These are phyloP conservation scores for Agrochola lychnidis DNA, from an alignment of 2,888 invertebrate species.

Conservation along the genomic window DNA sequence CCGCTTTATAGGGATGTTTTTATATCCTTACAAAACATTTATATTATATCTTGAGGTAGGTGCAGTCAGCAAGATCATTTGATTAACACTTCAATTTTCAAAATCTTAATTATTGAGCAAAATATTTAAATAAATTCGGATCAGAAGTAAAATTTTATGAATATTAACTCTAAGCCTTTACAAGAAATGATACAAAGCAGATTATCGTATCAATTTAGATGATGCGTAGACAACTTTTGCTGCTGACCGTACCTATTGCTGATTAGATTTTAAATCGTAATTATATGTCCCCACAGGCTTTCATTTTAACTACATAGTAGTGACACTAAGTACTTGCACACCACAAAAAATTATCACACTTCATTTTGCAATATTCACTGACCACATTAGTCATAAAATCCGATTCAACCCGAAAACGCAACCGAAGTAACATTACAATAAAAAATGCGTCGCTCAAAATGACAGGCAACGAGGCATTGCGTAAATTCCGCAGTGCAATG, in stretches of 20 bases:
- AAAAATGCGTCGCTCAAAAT: slow-evolving; percentile 30
- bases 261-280: neutral
- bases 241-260: neutral
- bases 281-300: neutral
- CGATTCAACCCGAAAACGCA: slow-evolving; percentile 2
- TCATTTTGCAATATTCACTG: neutral
- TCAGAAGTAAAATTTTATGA: neutral
- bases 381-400: slow-evolving; percentile 1
- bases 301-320: neutral
- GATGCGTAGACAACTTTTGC: neutral
- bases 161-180: too few species aligned
- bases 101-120: neutral
- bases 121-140: neutral
- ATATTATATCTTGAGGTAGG: neutral
- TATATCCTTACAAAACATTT: neutral
- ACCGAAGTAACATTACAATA: slow-evolving; percentile 8
- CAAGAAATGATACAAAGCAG: neutral
- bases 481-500: slow-evolving; percentile 42
- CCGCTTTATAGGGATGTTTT: neutral
- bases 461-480: slow-evolving; percentile 21
- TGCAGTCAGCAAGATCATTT: neutral
- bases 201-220: neutral
- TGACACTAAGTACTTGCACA: neutral
- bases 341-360: neutral
- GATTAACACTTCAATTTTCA: neutral